Conservation (phyloP, 2,113 vertebrate species). For the Columbina picui region DNA sequence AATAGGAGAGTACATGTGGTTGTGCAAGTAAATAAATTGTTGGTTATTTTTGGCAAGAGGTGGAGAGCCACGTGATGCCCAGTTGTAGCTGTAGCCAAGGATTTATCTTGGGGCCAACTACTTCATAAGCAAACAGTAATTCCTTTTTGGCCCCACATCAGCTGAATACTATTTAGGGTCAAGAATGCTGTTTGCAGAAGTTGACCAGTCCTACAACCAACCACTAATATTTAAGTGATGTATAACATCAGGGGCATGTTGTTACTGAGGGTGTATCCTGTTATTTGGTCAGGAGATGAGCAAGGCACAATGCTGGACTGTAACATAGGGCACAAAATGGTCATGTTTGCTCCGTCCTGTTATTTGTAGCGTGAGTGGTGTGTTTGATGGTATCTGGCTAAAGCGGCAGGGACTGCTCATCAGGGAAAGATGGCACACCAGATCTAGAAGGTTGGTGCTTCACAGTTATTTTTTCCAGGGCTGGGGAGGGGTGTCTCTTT, state of each 20-base stretch:
- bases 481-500: neutral
- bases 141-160: neutral
- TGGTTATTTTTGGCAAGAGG: slow-evolving; percentile 43
- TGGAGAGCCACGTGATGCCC: slow-evolving; percentile 8
- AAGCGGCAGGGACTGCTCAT: rapidly evolving
- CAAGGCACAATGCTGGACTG: neutral
- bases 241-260: neutral
- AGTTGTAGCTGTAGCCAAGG: slow-evolving; percentile 2
- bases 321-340: neutral
- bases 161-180: slow-evolving; percentile 34
- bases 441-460: neutral
- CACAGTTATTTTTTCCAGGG: neutral
- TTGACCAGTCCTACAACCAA: neutral
- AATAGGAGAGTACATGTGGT: slow-evolving; percentile 22
- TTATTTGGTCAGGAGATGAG: neutral
- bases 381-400: neutral
- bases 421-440: neutral
- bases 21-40: slow-evolving; percentile 38
- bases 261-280: neutral
- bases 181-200: slow-evolving; percentile 24
- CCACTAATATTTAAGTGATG: neutral
- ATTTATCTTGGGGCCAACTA: slow-evolving; percentile 31
- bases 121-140: neutral
- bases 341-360: rapidly evolving
- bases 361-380: rapidly evolving